These are phyloP conservation scores for Neosilurus mollespiculum DNA, from an alignment of 2,797 vertebrate genomes.

Conservation along the genomic window DNA sequence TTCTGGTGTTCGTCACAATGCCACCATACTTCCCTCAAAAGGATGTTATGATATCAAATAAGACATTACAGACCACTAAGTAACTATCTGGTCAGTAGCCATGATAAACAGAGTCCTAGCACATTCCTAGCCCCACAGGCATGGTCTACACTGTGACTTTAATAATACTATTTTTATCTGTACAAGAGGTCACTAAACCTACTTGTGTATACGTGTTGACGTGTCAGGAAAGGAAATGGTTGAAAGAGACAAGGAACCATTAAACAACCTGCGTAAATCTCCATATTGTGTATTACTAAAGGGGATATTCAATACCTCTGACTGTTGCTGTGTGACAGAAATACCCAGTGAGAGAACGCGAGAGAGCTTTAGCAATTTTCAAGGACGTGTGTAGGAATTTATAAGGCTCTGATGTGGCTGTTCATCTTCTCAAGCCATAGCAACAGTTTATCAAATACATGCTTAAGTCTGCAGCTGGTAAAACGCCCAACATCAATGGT, in stretches of 20 bases:
- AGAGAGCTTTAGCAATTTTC: slow-evolving; percentile 11
- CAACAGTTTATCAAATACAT: slow-evolving; percentile 23
- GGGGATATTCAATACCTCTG: background rate
- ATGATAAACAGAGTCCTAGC: background rate
- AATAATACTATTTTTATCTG: background rate
- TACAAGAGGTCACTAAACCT: background rate
- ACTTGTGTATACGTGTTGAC: background rate
- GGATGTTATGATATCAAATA: background rate
- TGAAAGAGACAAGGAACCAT: background rate
- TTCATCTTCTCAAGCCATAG: slow-evolving; percentile 27
- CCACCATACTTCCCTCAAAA: background rate
- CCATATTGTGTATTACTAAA: background rate
- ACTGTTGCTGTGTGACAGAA: slow-evolving; percentile 9
- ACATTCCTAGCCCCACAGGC: background rate
- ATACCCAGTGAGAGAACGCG: background rate
- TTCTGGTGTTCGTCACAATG: too few relatives aligned
- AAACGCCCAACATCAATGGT: slow-evolving; percentile 51
- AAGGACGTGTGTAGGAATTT: background rate
- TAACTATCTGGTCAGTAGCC: background rate
- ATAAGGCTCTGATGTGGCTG: background rate
- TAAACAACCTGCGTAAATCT: slow-evolving; percentile 4
- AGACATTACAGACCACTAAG: background rate
- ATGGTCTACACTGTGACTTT: background rate
- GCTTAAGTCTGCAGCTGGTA: slow-evolving; percentile 55
- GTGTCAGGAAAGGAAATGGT: background rate